Percentiles rank a stretch among this genome's conserved stretches.
phyloP scores from a whole-genome alignment of 2,113 vertebrate genomes.

The Paraplagusia blochii region DNA sequence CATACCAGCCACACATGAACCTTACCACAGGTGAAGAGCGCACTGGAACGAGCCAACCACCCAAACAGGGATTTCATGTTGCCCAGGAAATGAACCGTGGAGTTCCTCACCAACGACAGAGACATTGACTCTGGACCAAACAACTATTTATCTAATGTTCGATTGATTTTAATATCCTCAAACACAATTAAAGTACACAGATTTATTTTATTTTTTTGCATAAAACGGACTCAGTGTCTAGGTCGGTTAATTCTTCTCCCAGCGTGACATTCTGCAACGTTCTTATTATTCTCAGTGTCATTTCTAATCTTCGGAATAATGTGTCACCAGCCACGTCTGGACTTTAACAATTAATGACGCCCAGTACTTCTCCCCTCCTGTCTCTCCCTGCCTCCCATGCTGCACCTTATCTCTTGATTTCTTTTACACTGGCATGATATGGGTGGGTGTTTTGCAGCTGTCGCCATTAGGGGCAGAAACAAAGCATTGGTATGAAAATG shows the following conservation, averaged over 20 bases:
- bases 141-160: no score
- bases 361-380: background rate
- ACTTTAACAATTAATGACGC: constrained; percentile 41
- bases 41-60: no score
- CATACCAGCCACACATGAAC: no score
- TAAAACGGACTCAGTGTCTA: no score
- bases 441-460: constrained; percentile 57
- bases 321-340: constrained; percentile 10
- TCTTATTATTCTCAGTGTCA: background rate
- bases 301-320: background rate
- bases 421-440: constrained; percentile 70
- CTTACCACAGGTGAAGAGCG: no score
- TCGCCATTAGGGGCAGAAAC: constrained; percentile 64
- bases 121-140: no score
- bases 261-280: background rate
- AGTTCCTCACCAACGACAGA: no score
- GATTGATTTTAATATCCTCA: no score
- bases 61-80: no score
- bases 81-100: no score
- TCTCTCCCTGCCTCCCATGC: constrained; percentile 51
- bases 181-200: no score
- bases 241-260: background rate
- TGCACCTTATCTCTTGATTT: constrained; percentile 73
- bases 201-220: no score
- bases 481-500: constrained; percentile 77